These are phyloP conservation scores for Nomia melanderi DNA, from an alignment of 1,140 invertebrate species.

Conservation along the genomic window DNA sequence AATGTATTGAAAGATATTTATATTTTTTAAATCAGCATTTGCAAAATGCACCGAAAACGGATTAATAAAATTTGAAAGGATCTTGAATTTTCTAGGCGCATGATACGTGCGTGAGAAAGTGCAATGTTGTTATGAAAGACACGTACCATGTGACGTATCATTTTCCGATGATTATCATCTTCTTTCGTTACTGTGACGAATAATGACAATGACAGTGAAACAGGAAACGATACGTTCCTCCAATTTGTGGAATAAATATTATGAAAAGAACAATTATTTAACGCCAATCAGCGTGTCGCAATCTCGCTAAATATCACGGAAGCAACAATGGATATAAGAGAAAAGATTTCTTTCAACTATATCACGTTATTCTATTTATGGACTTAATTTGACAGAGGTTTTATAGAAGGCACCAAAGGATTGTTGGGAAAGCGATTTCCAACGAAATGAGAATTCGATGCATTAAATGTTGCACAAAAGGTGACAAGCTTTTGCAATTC, in stretches of 20 bases:
- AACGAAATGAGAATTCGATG: constrained; percentile 3
- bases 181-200: neutral
- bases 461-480: neutral
- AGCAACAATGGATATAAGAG: neutral
- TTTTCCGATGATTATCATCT: neutral
- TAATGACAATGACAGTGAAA: neutral
- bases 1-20: neutral
- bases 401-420: neutral
- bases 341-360: neutral
- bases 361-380: too few relatives aligned
- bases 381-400: neutral
- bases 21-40: neutral
- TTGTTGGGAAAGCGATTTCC: neutral
- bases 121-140: neutral
- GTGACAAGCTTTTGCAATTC: neutral
- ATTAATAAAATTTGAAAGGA: neutral
- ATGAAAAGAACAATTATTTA: too few relatives aligned
- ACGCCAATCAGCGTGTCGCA: neutral
- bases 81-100: neutral
- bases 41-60: too few relatives aligned
- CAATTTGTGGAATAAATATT: neutral
- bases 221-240: neutral
- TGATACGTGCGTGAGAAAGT: neutral
- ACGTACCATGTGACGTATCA: constrained; percentile 7
- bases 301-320: neutral